Percentiles rank a stretch among this genome's conserved stretches.
These are phyloP conservation scores for Podilymbus podiceps DNA, from an alignment of 2,113 vertebrate genomes.

Conservation along the genomic window DNA sequence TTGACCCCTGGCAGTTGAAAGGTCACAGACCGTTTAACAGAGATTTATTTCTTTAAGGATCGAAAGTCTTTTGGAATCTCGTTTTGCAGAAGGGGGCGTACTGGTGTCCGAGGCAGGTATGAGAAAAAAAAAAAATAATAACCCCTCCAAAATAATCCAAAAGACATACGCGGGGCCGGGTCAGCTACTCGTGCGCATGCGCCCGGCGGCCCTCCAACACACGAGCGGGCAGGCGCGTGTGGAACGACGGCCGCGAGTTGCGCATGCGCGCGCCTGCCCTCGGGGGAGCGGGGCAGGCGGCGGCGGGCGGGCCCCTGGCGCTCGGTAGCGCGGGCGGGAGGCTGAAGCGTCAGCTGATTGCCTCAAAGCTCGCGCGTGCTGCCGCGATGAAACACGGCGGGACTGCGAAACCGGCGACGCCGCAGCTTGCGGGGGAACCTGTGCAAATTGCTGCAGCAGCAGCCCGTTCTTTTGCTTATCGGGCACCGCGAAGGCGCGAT, in stretches of 20 bases:
- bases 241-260: fast-evolving
- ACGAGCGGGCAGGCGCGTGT: background rate
- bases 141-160: fast-evolving
- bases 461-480: too few relatives aligned
- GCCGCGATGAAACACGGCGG: too few relatives aligned
- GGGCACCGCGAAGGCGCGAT: too few relatives aligned
- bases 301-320: too few relatives aligned
- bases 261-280: background rate
- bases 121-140: fast-evolving
- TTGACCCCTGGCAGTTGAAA: conserved; percentile 57
- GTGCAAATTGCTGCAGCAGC: too few relatives aligned
- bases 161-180: fast-evolving
- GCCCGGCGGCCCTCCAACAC: fast-evolving
- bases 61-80: fast-evolving
- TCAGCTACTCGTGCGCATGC: background rate
- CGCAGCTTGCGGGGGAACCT: too few relatives aligned
- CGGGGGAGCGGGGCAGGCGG: too few relatives aligned
- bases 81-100: fast-evolving
- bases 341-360: too few relatives aligned
- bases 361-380: too few relatives aligned
- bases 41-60: fast-evolving
- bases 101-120: fast-evolving
- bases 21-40: background rate
- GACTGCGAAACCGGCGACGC: too few relatives aligned
- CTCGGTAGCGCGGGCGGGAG: too few relatives aligned